phyloP scores from a whole-genome alignment of 2,888 invertebrate genomes.

The Cotesia congregata region DNA sequence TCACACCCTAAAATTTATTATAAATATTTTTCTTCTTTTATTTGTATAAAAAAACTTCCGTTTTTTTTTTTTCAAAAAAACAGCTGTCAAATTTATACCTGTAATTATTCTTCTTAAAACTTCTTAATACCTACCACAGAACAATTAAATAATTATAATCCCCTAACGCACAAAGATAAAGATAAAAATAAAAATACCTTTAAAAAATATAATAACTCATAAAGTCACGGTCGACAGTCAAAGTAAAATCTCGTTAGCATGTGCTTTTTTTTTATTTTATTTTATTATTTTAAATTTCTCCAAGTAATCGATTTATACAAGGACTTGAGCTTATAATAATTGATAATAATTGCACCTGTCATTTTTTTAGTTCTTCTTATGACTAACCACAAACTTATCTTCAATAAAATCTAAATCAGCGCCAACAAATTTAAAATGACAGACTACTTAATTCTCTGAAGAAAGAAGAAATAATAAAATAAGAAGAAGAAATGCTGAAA shows the following conservation, averaged over 20 bases:
- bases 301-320: constrained; percentile 9
- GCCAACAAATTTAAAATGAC: no score
- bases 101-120: not conserved
- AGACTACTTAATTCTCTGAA: no score
- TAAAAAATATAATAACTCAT: not conserved
- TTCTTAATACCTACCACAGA: not conserved
- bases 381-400: not conserved
- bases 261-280: not conserved
- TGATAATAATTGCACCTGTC: not conserved
- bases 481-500: no score
- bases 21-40: no score
- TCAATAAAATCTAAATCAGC: no score
- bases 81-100: not conserved
- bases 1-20: no score
- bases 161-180: not conserved
- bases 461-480: no score
- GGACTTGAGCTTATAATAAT: not conserved
- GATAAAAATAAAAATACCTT: not conserved
- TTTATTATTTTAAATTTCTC: constrained; percentile 2
- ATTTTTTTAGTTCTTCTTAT: not conserved
- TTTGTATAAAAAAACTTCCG: no score
- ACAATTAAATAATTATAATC: no score
- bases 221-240: constrained; percentile 19
- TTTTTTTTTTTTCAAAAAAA: no score
- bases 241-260: constrained; percentile 13